Percentiles rank a stretch among this genome's conserved stretches.
phyloP scores from a whole-genome alignment of 2,797 vertebrate species.

The Acanthopagrus latus region DNA sequence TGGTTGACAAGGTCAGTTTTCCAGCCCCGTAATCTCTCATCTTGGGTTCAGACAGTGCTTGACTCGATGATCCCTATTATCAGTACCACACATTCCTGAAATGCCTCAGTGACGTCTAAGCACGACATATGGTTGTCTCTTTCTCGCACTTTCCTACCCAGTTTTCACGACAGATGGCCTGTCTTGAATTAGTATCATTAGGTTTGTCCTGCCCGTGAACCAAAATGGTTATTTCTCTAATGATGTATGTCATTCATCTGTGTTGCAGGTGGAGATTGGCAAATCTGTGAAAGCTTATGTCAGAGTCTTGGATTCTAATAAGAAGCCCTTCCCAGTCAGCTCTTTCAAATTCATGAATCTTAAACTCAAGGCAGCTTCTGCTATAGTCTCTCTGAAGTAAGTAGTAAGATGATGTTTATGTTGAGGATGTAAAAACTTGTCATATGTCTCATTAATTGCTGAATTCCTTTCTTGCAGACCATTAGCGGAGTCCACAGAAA shows the following conservation, averaged over 20 bases:
- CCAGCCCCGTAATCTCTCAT: conserved; percentile 25
- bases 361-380: conserved; percentile 90
- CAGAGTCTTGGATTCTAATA: conserved; percentile 92
- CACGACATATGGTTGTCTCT: conserved; percentile 25
- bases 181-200: conserved; percentile 37
- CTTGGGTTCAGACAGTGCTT: background rate
- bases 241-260: conserved; percentile 46
- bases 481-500: conserved; percentile 87
- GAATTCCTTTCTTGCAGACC: conserved; percentile 78
- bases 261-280: conserved; percentile 95
- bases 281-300: conserved; percentile 92
- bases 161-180: conserved; percentile 10
- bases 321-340: conserved; percentile 91
- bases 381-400: conserved; percentile 92
- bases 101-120: conserved; percentile 12
- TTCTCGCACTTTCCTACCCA: conserved; percentile 1
- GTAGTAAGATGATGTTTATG: conserved; percentile 62
- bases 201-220: conserved; percentile 28
- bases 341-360: conserved; percentile 94
- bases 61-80: conserved; percentile 41
- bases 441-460: conserved; percentile 19
- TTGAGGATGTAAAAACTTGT: background rate
- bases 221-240: conserved; percentile 21
- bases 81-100: conserved; percentile 41
- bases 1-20: conserved; percentile 95